Base-by-base conservation (phyloP, 2,113 vertebrate genomes). In the Perca schrenkii region DNA sequence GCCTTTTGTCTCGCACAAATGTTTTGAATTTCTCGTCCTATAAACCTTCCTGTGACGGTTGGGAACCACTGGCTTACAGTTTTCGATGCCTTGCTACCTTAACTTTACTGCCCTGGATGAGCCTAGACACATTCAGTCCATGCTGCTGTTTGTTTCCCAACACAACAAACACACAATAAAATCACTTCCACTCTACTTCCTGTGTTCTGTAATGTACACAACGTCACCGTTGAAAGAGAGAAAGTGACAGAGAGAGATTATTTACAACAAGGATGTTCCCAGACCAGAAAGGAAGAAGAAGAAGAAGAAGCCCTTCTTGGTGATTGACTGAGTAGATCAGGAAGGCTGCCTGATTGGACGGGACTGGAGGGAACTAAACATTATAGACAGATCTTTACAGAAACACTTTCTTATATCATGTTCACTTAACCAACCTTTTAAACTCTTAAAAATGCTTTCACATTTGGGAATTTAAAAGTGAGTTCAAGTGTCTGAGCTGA, bases 251-350 rank as follows among this genome's bases (percentile, higher is more conserved):
- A 79, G 25, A 72, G 12, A 58, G 54, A 50, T 19, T 84, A 91
- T 94, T 90, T 94, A 92, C 90, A 94, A 25, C 64, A 19, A n/a
- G 70, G 22, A 72, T 17, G 64, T 81, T 72, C 69, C 65, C 63
- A 80, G 72, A 86, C 58, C 77, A 80, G 77, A 82, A 16, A 63
- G 58, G 6, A 50, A 60, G 25, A 25, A 25, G 34, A 46, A 54
- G 74, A 79, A 53, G 62, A 78, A 80, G 77, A 46, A 91, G 90
- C 92, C 89, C 91, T 92, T 92, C 74, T 68, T 73, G 7, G 82
- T 83, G 77, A 89, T 88, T 88, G 56, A 54, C 87, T 89, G 88
- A 88, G 85, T 71, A 63, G 58, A 79, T 66, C 63, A 34, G 74
- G 78, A 58, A 84, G 68, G 61, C 36, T 19, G 57, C 65, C 64